Conservation (phyloP, 2,797 vertebrate genomes). For the Jordanella pulchra region DNA sequence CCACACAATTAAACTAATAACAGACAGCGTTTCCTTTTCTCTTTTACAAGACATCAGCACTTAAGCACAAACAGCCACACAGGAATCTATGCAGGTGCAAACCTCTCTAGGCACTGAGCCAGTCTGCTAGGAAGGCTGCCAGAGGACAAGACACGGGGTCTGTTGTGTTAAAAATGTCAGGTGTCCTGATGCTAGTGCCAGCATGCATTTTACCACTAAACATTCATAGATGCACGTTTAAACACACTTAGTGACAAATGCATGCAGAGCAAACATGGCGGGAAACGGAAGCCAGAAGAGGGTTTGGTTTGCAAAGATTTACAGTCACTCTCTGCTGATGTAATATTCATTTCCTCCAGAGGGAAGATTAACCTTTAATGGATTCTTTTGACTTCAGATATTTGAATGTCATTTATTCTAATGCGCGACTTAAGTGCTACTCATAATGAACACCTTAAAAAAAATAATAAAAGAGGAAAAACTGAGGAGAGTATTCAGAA, state of each 20-base stretch:
- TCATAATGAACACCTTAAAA: conserved; percentile 16
- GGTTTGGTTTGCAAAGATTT: conserved; percentile 7
- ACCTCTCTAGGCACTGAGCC: conserved; percentile 55
- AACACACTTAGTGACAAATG: conserved; percentile 40
- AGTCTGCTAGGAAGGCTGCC: conserved; percentile 57
- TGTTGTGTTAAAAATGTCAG: conserved; percentile 74
- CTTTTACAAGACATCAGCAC: conserved; percentile 7
- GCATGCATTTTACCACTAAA: conserved; percentile 47
- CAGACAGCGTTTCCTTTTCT: conserved; percentile 7
- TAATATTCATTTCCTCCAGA: conserved; percentile 12
- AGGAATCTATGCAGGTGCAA: conserved; percentile 59
- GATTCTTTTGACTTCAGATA: conserved; percentile 8
- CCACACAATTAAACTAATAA: conserved; percentile 17
- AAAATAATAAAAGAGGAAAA: conserved; percentile 6
- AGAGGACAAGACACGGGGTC: conserved; percentile 60
- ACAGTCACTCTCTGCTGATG: conserved; percentile 13
- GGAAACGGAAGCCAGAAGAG: not conserved
- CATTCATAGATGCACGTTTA: conserved; percentile 56
- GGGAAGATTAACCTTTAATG: conserved; percentile 22
- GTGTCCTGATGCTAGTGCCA: conserved; percentile 63
- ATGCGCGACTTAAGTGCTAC: conserved; percentile 8
- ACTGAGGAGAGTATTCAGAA: conserved; percentile 28
- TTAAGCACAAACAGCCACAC: conserved; percentile 16
- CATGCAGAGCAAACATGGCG: conserved; percentile 4
- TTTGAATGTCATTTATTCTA: conserved; percentile 15